Evolutionary conservation across 1,140 invertebrate genomes (phyloP).

Genomic region (Drosophila funebris): DNA sequence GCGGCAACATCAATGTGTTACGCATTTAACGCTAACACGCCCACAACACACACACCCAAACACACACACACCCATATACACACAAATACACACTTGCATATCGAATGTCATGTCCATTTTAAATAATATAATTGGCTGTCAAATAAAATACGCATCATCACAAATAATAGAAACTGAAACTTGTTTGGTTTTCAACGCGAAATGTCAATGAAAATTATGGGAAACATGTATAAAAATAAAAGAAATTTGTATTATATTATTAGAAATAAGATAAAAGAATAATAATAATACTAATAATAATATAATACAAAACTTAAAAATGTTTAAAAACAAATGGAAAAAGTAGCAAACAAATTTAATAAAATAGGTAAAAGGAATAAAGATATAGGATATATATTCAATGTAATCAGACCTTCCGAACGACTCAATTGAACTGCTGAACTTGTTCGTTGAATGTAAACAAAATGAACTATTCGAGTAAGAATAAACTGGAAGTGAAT

Average conservation of each 20-base stretch:
- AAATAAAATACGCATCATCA: background rate
- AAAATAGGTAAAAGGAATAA: no score
- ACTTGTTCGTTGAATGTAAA: no score
- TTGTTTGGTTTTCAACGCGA: background rate
- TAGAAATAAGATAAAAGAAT: background rate
- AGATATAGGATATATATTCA: no score
- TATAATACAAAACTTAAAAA: no score
- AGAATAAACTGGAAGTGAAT: no score
- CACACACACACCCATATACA: background rate
- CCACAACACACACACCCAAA: background rate
- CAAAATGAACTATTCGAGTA: no score
- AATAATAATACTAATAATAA: background rate
- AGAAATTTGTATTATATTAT: no score
- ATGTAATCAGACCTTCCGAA: no score
- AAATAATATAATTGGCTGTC: background rate
- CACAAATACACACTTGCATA: background rate
- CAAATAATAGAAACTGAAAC: no score
- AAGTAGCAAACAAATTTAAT: no score
- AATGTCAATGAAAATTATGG: background rate
- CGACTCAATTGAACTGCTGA: no score
- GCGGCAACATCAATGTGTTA: slow-evolving; percentile 7
- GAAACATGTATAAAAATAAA: background rate
- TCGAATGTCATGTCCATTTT: background rate
- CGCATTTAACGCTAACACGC: background rate
- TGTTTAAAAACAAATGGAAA: no score